Conservation (phyloP, 1,140 invertebrate genomes). For the Teleogryllus occipitalis region DNA sequence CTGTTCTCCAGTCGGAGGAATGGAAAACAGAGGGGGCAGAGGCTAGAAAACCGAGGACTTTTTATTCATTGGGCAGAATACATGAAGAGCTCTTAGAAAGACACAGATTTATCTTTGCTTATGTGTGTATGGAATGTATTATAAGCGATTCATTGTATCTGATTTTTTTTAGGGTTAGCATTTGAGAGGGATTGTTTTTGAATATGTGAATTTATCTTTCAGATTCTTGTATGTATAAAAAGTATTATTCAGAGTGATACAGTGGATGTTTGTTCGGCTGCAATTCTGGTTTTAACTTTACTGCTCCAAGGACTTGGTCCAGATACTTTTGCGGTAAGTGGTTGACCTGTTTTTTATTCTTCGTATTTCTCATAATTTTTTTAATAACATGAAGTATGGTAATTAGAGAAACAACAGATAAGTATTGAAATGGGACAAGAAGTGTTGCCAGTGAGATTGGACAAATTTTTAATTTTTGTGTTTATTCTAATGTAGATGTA, state of each 20-base stretch:
- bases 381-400: background rate
- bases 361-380: background rate
- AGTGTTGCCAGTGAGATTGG: background rate
- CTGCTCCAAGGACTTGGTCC: constrained; percentile 63
- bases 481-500: no score
- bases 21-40: no score
- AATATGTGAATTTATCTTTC: constrained; percentile 28
- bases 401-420: background rate
- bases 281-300: constrained; percentile 61
- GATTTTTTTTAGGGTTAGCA: no score
- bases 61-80: no score
- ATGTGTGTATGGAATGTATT: no score
- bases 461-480: no score
- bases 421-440: background rate
- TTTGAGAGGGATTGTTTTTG: no score
- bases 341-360: background rate
- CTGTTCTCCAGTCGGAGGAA: no score
- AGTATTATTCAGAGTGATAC: constrained; percentile 57
- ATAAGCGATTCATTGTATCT: no score
- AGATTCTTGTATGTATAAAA: constrained; percentile 63
- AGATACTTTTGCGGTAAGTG: constrained; percentile 47
- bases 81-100: no score
- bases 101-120: no score
- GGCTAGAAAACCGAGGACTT: no score
- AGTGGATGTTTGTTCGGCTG: constrained; percentile 65